A percentile compares a stretch with the other conserved stretches of the same genome.
These are phyloP conservation scores for Lepus townsendii DNA, from an alignment of 2,797 vertebrate genomes.

Conservation along the genomic window DNA sequence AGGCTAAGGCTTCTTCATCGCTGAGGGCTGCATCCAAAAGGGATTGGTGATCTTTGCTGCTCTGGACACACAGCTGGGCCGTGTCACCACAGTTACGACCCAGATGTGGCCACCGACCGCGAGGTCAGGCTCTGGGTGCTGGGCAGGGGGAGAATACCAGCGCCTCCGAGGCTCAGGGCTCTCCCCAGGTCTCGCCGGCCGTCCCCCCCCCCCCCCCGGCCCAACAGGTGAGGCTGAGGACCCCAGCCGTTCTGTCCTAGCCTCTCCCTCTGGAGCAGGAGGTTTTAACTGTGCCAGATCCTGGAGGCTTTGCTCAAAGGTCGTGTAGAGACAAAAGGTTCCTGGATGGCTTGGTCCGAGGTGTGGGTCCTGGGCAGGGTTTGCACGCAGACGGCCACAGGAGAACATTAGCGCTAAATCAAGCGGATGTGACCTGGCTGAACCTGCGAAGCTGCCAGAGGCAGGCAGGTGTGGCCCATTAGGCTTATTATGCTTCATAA, in stretches of 20 bases:
- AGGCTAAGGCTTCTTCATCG: too few species aligned
- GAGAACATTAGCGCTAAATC: neutral
- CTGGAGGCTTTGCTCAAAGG: neutral
- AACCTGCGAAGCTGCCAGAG: neutral
- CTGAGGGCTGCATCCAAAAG: neutral
- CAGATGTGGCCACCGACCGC: neutral
- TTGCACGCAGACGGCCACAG: neutral
- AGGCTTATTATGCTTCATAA: too few species aligned
- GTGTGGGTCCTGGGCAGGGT: too few species aligned
- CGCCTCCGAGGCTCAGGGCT: neutral
- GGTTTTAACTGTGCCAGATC: neutral
- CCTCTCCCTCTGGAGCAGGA: neutral
- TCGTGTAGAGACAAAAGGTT: neutral
- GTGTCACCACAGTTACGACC: too few species aligned
- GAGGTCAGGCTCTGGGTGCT: neutral
- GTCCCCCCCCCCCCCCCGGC: neutral
- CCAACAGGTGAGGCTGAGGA: neutral
- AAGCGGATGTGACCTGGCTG: neutral
- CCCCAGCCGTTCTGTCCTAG: neutral
- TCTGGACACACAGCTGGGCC: accelerated
- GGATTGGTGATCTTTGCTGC: neutral
- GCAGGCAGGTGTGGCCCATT: neutral
- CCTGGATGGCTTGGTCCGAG: neutral
- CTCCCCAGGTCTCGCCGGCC: neutral
- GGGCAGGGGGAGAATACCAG: neutral